Evolutionary conservation across 2,113 vertebrate species (phyloP).

Genomic region (Meriones unguiculatus): DNA sequence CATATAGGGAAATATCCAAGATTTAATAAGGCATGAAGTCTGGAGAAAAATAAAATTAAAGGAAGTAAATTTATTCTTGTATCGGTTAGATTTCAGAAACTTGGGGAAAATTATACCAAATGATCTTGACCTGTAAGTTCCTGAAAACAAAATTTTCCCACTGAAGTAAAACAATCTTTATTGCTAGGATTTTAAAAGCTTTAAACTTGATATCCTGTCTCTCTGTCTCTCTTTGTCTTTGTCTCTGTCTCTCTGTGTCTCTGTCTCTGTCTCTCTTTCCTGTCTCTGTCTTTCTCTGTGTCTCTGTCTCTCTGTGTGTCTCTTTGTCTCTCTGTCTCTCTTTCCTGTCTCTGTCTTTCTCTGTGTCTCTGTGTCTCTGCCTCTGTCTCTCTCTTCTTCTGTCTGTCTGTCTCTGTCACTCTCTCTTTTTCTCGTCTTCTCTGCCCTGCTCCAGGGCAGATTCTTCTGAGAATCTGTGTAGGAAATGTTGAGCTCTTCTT

Average conservation of each 20-base stretch:
- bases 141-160: slow-evolving; percentile 65
- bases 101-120: slow-evolving; percentile 58
- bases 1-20: slow-evolving; percentile 6
- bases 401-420: not conserved
- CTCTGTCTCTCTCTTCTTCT: not conserved
- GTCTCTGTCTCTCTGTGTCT: too few relatives aligned
- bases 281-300: too few relatives aligned
- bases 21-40: slow-evolving; percentile 65
- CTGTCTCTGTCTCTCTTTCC: too few relatives aligned
- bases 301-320: too few relatives aligned
- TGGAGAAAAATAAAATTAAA: slow-evolving; percentile 76
- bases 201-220: not conserved
- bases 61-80: slow-evolving; percentile 68
- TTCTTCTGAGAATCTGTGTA: not conserved
- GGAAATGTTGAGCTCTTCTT: not conserved
- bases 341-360: too few relatives aligned
- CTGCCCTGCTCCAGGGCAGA: not conserved
- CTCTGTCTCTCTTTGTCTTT: accelerated
- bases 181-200: slow-evolving; percentile 43
- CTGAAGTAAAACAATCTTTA: not conserved
- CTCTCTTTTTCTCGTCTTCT: not conserved
- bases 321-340: too few relatives aligned
- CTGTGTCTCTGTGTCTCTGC: too few relatives aligned
- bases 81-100: slow-evolving; percentile 70
- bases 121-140: slow-evolving; percentile 31